phyloP scores from a whole-genome alignment of 2,888 invertebrate species.

The Eupithecia insigniata region DNA sequence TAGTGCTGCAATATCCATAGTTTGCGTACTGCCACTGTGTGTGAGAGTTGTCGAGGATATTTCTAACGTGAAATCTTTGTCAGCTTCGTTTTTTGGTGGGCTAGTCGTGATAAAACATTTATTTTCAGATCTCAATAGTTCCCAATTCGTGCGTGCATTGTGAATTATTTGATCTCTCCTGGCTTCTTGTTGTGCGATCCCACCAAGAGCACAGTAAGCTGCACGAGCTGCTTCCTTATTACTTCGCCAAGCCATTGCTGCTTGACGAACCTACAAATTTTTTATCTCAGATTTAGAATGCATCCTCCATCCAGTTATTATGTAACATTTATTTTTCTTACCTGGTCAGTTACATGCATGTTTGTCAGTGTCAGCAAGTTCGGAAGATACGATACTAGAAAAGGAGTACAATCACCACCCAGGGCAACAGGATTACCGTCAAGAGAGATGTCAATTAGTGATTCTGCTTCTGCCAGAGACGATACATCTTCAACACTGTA shows the following conservation, averaged over 20 bases:
- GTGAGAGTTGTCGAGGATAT: conserved; percentile 52
- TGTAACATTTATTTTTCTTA: conserved; percentile 43
- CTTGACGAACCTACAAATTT: conserved; percentile 83
- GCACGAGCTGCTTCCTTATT: conserved; percentile 90
- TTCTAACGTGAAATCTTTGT: conserved; percentile 67
- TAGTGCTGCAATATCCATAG: conserved; percentile 57
- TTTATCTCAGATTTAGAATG: not conserved
- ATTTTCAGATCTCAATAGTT: conserved; percentile 87
- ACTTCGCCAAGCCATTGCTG: conserved; percentile 91
- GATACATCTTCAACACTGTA: conserved; percentile 93
- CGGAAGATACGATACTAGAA: conserved; percentile 91
- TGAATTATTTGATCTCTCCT: conserved; percentile 93
- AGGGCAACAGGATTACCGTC: conserved; percentile 93
- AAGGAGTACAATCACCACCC: conserved; percentile 92
- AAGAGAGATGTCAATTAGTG: conserved; percentile 92
- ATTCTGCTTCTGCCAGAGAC: conserved; percentile 90
- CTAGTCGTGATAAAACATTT: conserved; percentile 79
- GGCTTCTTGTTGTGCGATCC: conserved; percentile 83
- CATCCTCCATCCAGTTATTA: not conserved
- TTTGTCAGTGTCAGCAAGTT: conserved; percentile 89
- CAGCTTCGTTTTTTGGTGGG: conserved; percentile 64
- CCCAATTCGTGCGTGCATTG: conserved; percentile 95
- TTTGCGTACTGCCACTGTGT: conserved; percentile 56
- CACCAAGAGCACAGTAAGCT: conserved; percentile 86
- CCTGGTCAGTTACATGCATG: conserved; percentile 91